Conservation (phyloP, 2,113 vertebrate genomes). For the Tragulus kanchil region DNA sequence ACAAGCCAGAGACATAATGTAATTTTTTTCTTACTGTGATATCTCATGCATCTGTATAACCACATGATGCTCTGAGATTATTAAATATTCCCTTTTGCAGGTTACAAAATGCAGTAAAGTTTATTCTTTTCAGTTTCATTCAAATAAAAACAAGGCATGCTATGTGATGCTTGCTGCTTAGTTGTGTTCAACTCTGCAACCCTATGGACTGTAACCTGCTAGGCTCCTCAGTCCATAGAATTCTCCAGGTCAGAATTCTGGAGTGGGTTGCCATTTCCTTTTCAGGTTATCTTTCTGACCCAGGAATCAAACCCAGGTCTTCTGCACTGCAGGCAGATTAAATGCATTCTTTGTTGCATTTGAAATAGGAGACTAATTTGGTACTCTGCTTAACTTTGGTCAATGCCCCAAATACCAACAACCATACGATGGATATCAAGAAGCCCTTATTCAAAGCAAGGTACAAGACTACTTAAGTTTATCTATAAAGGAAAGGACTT, state of each 20-base stretch:
- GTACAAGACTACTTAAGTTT: background rate
- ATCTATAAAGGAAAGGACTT: background rate
- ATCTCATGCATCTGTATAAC: conserved; percentile 1
- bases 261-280: background rate
- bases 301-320: background rate
- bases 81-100: conserved; percentile 44
- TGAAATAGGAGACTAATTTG: background rate
- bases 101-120: conserved; percentile 4
- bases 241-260: background rate
- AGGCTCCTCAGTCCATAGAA: background rate
- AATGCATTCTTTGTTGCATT: background rate
- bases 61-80: conserved; percentile 23
- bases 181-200: background rate
- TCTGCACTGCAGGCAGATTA: background rate
- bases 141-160: background rate
- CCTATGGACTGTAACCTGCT: background rate
- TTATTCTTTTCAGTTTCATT: conserved; percentile 30
- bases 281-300: background rate
- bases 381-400: background rate
- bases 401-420: background rate
- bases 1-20: conserved; percentile 28
- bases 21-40: conserved; percentile 42
- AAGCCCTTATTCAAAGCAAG: background rate
- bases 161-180: background rate
- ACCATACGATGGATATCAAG: background rate